These are phyloP conservation scores for Belonocnema kinseyi DNA, from an alignment of 1,140 invertebrate genomes.

Conservation along the genomic window DNA sequence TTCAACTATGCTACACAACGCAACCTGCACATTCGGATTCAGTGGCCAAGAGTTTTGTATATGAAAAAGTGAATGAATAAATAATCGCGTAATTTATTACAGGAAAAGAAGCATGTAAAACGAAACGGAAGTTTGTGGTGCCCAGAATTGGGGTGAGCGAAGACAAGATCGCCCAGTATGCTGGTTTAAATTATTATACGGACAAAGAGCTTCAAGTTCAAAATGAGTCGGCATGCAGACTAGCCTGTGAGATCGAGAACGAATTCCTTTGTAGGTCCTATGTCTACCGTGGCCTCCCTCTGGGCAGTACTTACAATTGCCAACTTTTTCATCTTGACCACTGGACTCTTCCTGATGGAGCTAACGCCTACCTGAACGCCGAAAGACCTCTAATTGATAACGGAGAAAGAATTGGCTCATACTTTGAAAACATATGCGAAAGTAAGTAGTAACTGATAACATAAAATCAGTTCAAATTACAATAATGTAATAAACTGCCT, in stretches of 20 bases:
- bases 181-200: slow-evolving; percentile 92
- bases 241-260: slow-evolving; percentile 94
- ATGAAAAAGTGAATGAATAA: neutral
- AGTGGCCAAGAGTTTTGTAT: neutral
- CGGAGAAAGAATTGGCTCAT: slow-evolving; percentile 90
- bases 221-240: slow-evolving; percentile 87
- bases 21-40: neutral
- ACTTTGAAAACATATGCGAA: slow-evolving; percentile 93
- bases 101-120: slow-evolving; percentile 88
- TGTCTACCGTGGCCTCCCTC: slow-evolving; percentile 86
- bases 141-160: slow-evolving; percentile 91
- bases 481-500: neutral
- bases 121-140: slow-evolving; percentile 84
- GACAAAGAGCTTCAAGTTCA: slow-evolving; percentile 92
- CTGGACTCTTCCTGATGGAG: slow-evolving; percentile 92
- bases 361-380: slow-evolving; percentile 91
- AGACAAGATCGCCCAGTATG: slow-evolving; percentile 93
- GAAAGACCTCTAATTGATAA: slow-evolving; percentile 93
- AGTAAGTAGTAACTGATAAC: slow-evolving; percentile 71
- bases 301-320: slow-evolving; percentile 89
- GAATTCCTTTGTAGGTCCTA: slow-evolving; percentile 95
- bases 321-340: slow-evolving; percentile 95
- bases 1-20: no score
- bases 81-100: slow-evolving; percentile 42
- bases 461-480: no score